Conservation (phyloP, 2,113 vertebrate genomes). For the Poeciliopsis occidentalis region DNA sequence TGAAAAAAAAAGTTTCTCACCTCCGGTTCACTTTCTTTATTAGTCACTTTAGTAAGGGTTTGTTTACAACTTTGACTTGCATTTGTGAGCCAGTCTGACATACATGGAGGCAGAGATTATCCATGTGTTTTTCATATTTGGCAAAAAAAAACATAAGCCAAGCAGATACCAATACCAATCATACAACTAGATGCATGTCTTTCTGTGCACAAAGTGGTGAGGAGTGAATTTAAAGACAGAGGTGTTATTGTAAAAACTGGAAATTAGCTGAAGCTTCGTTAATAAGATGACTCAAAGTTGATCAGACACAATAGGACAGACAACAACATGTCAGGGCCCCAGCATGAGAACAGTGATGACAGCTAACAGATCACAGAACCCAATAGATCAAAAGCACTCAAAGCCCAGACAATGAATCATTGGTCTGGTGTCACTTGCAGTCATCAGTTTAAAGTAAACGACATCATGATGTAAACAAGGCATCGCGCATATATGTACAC, state of each 20-base stretch:
- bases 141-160: not conserved
- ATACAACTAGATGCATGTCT: not conserved
- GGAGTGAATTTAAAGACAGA: no score
- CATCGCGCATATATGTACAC: no score
- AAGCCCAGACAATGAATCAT: constrained; percentile 60
- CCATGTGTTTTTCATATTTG: constrained; percentile 16
- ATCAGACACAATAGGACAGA: constrained; percentile 27
- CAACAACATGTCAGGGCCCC: constrained; percentile 15
- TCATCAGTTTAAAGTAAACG: constrained; percentile 6
- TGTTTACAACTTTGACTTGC: not conserved
- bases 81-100: not conserved
- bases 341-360: constrained; percentile 27
- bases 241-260: not conserved
- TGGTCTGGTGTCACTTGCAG: constrained; percentile 16
- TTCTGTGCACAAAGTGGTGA: not conserved
- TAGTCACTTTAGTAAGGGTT: not conserved
- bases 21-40: not conserved
- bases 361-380: constrained; percentile 23
- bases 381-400: constrained; percentile 53
- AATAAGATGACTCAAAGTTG: constrained; percentile 55
- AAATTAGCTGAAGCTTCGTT: constrained; percentile 30
- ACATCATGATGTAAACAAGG: no score
- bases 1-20: not conserved
- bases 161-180: not conserved
- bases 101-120: not conserved